Base-by-base conservation (phyloP, 1,140 invertebrate genomes). In the Zaprionus ghesquierei region DNA sequence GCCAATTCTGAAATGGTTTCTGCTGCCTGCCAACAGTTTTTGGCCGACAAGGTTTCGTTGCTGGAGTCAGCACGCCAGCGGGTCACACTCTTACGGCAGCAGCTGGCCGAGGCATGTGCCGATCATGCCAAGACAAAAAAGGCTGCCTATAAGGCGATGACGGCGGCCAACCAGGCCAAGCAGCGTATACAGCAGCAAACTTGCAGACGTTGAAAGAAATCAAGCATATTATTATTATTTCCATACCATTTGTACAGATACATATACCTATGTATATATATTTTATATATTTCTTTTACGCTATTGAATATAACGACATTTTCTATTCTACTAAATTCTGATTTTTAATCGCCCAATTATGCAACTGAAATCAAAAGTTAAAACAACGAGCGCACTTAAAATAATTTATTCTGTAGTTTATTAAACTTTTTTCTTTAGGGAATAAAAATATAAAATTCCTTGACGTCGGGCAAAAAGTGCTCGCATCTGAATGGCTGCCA, bases 371-470 rank as follows among this genome's bases (percentile, higher is more conserved):
- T 12, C 38, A 31, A 46, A 63, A 9, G 22, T 44, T 56, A 23
- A 41, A 41, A n/a, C 35, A 41, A 50, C n/a, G 27, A n/a, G 20
- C 41, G 18, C n/a, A 3, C 20, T 66, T 60, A 79, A 76, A 69
- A 68, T 76, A 68, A 75, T 84, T 78, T 73, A 85, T 89, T 89
- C 68, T 89, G 85, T 81, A 80, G 80, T 89, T 89, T 89, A 89
- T 89, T 89, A 80, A 85, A 84, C 81, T 90, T 91, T 91, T 91
- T 91, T 91, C 81, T 91, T 91, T 91, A 91, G 85, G 89, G 89
- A 91, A 91, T 91, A 91, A 91, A 91, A 91, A 90, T 90, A 85
- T 90, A 90, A 90, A 90, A 90, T 90, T 90, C 89, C 89, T 90
- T 81, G 86, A 79, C 70, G 72, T 68, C 79, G 74, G 69, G 68